Base-by-base conservation (phyloP, 2,113 vertebrate species). In the Megaleporinus macrocephalus region DNA sequence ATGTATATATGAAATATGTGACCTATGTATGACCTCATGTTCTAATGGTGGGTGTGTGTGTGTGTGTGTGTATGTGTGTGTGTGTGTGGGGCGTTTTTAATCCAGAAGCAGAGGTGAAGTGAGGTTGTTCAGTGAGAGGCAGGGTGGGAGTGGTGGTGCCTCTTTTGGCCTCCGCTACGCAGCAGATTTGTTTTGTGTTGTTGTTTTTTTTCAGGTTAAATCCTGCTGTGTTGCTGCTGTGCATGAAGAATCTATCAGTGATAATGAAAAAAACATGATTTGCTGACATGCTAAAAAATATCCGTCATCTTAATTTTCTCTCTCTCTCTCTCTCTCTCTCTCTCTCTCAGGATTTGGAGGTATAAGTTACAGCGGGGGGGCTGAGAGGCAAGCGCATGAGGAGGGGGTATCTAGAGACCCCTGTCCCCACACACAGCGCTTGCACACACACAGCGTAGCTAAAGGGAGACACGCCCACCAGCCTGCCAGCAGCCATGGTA, bases 361-460 rank as follows among this genome's bases (percentile, higher is more conserved):
- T 86, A 85, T 88, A 90, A 82, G 44, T 85, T 93, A 90, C n/a
- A 81, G 92, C 86, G 92, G 93, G 90, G n/a, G 90, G 93, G 92
- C 89, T 87, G 90, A 93, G 94, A 96, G 90, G 86, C 87, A 94
- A 91, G 91, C 96, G 95, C 97, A 98, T 99, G 97, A 97, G 94
- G 97, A 97, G 93, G 89, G 89, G 93, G 92, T 93, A 90, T 92
- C 87, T 89, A 53, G 75, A 85, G 85, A 85, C 83, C 89, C 74
- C 85, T 88, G 85, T 93, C 92, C 91, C 80, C 79, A 80, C 74
- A 84, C 79, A 86, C 59, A 84, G 66, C 68, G 9, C 85, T 83
- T 89, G 84, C 87, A 20, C 78, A n/a, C 75, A 41, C 70, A 55
- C 53, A 33, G n/a, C 78, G 2, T 84, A 85, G 76, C 79, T 88